Evolutionary conservation across 2,113 vertebrate genomes (phyloP), one percentile per base, ranked within the genome.

Genomic region (Apeltes quadracus): DNA sequence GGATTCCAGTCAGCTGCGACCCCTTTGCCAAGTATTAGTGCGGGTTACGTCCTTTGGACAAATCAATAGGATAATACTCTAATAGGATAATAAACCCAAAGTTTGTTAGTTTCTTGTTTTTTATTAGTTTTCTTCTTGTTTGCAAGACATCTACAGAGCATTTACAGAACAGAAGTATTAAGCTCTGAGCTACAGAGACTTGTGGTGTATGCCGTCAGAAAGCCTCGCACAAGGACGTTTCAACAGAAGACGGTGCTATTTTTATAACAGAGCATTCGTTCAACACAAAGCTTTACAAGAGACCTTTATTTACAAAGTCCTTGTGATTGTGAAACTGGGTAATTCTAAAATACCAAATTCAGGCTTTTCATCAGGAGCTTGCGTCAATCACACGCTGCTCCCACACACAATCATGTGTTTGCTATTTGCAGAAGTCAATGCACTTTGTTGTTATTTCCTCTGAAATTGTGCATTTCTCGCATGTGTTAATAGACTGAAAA

Each of bases 1-100:
- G 59, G 85, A 75, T 90, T 92, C 86, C 87, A 59, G 84, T 88
- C 85, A 84, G 72, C 57, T 54, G 61, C 43, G 32, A n/a, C 65
- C 55, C 59, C 38, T 41, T 58, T 78, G 78, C 81, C 82, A 79
- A 72, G 65, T 68, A 84, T 76, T 67, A 67, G 78, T 23, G 56
- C 55, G 16, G 53, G 56, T 78, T 56, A 50, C 34, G 50, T 59
- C 43, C 57, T 68, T 14, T 72, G 72, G 72, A 65, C 72, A 75
- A 78, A 66, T 84, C 80, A 69, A 81, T 76, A 83, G 56, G 78
- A 71, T 69, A 71, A 63, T 66, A 65, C 68, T 66, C n/a, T 64
- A 25, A 62, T 38, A 38, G 1, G 41, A 54, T 73, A 69, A 75
- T 69, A 9, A 54, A 29, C 51, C 74, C 68, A 71, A 48, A 34